Base-by-base conservation (phyloP, 2,113 vertebrate species). In the Oryzias melastigma region DNA sequence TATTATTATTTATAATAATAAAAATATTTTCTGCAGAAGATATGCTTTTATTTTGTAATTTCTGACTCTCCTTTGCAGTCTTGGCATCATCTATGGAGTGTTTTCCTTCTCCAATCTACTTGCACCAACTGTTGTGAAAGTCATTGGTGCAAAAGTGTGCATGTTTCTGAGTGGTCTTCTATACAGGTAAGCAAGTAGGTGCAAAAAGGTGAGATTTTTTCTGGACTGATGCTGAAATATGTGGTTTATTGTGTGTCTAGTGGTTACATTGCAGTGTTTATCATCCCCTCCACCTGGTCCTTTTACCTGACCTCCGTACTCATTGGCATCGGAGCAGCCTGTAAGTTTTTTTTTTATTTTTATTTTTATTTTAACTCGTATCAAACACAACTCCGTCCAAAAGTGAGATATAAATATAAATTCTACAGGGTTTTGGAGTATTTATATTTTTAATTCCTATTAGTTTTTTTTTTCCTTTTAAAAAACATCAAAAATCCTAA, bases 31-130 rank as follows among this genome's bases (percentile, higher is more conserved):
- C 4, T 17, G 27, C 14, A 14, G 15, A 14, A 3, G 17, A 13
- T 46, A 46, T 17, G 1, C 3, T 12, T 24, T 40, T 7, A 42
- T 14, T 2, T 20, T 48, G 14, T 16, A 35, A 12, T 16, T 4
- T 18, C 5, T 15, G 4, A 40, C 0, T 1, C 58, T 56, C 53
- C 40, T 68, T 79, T 46, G 18, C 81, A 99, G 97, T 85, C 93
- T 99, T 82, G 94, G 95, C 2, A 93, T 99, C 82, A 98, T 99
- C 87, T 99, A 99, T 82, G 95, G 95, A 51, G 92, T 99, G 27
- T 96, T 99, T 77, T 98, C 97, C 0, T 93, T 96, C 54, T 95
- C 95, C 27, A 99, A 98, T 75, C 80, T 99, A 64, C 77, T 98
- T 3, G 95, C 97, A 0, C 96, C 96, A 0, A 91, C 93, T 0